Conservation (phyloP, 2,797 vertebrate genomes). For the Scleropages formosus region DNA sequence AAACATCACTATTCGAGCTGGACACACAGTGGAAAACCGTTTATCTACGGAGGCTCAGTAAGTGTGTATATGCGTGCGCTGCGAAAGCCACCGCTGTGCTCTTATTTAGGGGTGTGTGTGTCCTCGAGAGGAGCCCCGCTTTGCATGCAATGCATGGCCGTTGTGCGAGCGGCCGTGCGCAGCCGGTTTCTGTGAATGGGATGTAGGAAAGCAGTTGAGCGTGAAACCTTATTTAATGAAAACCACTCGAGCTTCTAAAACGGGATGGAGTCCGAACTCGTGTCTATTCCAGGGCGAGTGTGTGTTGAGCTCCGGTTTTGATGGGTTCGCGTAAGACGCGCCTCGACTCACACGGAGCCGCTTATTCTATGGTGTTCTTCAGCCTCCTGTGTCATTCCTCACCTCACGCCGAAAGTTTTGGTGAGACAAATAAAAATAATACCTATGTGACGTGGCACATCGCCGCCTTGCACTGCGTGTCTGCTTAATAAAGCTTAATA, state of each 20-base stretch:
- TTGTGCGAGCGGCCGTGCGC: slow-evolving; percentile 18
- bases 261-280: slow-evolving; percentile 19
- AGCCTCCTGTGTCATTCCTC: slow-evolving; percentile 2
- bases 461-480: not conserved
- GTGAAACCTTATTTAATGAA: slow-evolving; percentile 42
- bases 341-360: slow-evolving; percentile 16
- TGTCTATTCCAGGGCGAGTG: slow-evolving; percentile 22
- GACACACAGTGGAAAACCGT: slow-evolving; percentile 5
- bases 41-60: slow-evolving; percentile 6
- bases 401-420: not conserved
- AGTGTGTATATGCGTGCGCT: slow-evolving; percentile 6
- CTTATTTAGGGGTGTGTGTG: slow-evolving; percentile 27
- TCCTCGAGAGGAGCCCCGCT: slow-evolving; percentile 16
- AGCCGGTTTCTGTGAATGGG: slow-evolving; percentile 39
- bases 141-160: slow-evolving; percentile 14
- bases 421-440: not conserved
- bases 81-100: slow-evolving; percentile 23
- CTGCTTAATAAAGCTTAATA: not conserved
- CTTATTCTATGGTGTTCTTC: slow-evolving; percentile 1
- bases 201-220: slow-evolving; percentile 36
- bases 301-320: slow-evolving; percentile 20
- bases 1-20: not conserved
- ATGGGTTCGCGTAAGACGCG: slow-evolving; percentile 20
- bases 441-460: not conserved
- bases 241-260: slow-evolving; percentile 34